A percentile compares a stretch with the other conserved stretches of the same genome.
phyloP scores from a whole-genome alignment of 2,797 vertebrate genomes.

The Poecilia velifera region DNA sequence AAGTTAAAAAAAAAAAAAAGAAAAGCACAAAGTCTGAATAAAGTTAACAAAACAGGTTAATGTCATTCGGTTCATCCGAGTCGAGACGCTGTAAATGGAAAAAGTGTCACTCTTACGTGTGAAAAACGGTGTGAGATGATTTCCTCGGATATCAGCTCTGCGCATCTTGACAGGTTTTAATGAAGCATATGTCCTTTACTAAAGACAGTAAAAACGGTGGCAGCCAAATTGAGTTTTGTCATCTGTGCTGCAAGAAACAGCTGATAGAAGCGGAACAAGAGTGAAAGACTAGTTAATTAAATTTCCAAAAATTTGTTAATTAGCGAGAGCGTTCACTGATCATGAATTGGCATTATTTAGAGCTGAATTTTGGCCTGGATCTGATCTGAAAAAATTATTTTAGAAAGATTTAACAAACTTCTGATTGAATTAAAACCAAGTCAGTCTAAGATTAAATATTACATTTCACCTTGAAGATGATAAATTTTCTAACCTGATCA shows the following conservation, averaged over 20 bases:
- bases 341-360: constrained; percentile 48
- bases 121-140: constrained; percentile 57
- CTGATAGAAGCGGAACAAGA: constrained; percentile 44
- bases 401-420: background rate
- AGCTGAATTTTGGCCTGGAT: constrained; percentile 6
- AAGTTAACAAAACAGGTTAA: constrained; percentile 13
- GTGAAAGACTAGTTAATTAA: constrained; percentile 69
- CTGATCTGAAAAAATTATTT: background rate
- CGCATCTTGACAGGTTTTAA: constrained; percentile 79
- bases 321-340: constrained; percentile 46
- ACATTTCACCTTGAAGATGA: background rate
- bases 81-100: constrained; percentile 47
- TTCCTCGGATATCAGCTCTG: constrained; percentile 51
- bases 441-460: background rate
- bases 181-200: constrained; percentile 78
- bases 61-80: constrained; percentile 16
- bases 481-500: background rate
- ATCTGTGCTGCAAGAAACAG: constrained; percentile 47
- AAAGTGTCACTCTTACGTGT: constrained; percentile 39
- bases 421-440: background rate
- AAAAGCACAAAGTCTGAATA: background rate
- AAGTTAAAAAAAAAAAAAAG: background rate
- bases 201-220: constrained; percentile 43
- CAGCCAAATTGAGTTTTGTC: constrained; percentile 64
- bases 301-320: constrained; percentile 59